Conservation (phyloP, 2,797 vertebrate genomes). For the Emys orbicularis region DNA sequence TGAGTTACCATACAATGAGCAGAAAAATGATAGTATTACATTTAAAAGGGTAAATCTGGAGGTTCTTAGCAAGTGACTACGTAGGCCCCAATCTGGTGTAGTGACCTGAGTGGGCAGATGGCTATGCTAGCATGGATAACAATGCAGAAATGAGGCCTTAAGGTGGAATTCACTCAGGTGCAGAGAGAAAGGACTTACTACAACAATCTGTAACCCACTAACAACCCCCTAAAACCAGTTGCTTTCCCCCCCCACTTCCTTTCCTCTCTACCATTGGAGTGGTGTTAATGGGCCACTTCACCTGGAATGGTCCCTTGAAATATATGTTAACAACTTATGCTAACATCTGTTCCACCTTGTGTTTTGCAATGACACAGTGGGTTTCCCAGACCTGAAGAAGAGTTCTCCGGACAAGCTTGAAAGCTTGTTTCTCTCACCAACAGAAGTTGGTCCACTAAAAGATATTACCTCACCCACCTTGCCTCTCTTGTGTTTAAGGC, state of each 20-base stretch:
- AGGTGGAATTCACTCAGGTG: background rate
- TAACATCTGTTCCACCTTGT: background rate
- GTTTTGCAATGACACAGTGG: background rate
- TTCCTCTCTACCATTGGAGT: background rate
- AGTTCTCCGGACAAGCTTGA: background rate
- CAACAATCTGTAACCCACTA: background rate
- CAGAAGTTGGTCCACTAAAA: background rate
- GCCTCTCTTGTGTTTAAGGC: background rate
- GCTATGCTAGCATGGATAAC: background rate
- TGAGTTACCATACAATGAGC: background rate
- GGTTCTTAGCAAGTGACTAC: background rate
- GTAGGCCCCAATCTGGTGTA: background rate
- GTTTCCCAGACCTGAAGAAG: background rate
- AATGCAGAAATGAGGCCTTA: background rate
- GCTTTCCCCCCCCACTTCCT: background rate
- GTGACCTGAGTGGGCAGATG: background rate
- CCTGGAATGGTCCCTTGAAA: background rate
- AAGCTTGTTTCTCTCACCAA: background rate
- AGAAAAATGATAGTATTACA: background rate
- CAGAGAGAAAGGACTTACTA: background rate
- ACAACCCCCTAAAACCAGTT: background rate
- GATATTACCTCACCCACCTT: background rate
- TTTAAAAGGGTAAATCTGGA: background rate
- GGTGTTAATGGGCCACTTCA: background rate
- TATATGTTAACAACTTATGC: background rate